Base-by-base conservation (phyloP, 2,113 vertebrate species). In the Leucopternis melanops region DNA sequence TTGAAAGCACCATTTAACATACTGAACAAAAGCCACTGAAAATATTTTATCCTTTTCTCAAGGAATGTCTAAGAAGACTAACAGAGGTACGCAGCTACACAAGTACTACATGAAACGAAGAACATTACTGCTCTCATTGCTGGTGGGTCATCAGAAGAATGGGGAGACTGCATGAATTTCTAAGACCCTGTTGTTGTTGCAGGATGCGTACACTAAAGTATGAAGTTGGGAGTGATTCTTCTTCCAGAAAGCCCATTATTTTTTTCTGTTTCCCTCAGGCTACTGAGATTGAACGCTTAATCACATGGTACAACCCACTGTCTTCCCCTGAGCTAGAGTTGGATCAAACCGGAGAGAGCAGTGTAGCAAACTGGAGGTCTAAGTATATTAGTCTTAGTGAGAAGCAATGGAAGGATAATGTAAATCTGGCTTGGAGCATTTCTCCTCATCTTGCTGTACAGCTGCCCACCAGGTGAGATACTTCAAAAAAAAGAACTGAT, bases 51-150 rank as follows among this genome's bases (percentile, higher is more conserved):
- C 92, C 31, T 97, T 69, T 97, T 95, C 90, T 70, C n/a, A 55
- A 99, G 99, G 99, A 55, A 97, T 99, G 92, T 99, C 99, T 25
- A 99, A 99, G 98, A 99, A 99, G 96, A 99, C 99, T 40, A 99
- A 99, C 97, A 96, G 99, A 94, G 99, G 99, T n/a, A 98, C 99
- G 10, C 99, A 99, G 97, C 98, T 99, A 26, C 99, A 99, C 96
- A 99, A 99, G 92, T 99, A 99, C 97, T 99, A 99, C 96, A 99
- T 99, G 99, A 99, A 99, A 83, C 98, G 99, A 52, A 98, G 99
- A 75, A 99, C 99, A 0, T 98, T 99, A 31, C 96, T 99, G 65
- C 97, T 99, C 13, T 99, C 99, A 0, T 94, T 99, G 90, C 96
- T 99, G 98, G 99, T 99, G 97, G 97, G 98, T 78, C 15, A 40